These are phyloP conservation scores for Scolanthus callimorphus DNA, from an alignment of 92 coral and sea anemone genomes.

Conservation along the genomic window DNA sequence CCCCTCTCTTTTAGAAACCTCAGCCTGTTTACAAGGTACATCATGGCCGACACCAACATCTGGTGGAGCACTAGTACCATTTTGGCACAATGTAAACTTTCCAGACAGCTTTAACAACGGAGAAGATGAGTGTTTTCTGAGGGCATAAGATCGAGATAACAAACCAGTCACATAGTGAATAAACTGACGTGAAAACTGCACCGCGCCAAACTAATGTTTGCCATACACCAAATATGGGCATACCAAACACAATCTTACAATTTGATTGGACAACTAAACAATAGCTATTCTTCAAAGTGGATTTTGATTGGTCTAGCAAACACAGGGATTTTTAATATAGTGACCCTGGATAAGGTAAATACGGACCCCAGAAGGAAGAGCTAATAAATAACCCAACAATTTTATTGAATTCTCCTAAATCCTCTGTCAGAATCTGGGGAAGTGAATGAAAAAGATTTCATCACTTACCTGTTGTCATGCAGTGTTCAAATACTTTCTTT, in stretches of 20 bases:
- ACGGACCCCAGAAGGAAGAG: too few relatives aligned
- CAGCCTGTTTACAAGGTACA: conserved; percentile 52
- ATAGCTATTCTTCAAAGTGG: conserved; percentile 1
- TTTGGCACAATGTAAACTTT: conserved; percentile 30
- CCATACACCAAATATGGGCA: conserved; percentile 44
- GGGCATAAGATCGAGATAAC: conserved; percentile 8
- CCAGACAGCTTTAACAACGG: conserved; percentile 21
- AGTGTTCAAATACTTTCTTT: too few relatives aligned
- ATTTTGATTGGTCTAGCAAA: too few relatives aligned
- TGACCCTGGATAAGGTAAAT: too few relatives aligned
- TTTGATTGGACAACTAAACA: conserved; percentile 35
- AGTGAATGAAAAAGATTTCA: too few relatives aligned
- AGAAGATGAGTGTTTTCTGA: conserved; percentile 31
- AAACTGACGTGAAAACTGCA: not conserved
- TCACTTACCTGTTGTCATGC: too few relatives aligned
- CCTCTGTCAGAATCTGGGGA: too few relatives aligned
- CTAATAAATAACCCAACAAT: too few relatives aligned
- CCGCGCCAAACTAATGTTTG: not conserved
- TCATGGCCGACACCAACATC: conserved; percentile 60
- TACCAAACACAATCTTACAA: conserved; percentile 10
- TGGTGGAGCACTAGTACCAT: conserved; percentile 77
- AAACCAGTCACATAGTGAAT: not conserved
- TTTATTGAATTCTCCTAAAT: too few relatives aligned
- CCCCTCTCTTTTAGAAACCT: conserved; percentile 37
- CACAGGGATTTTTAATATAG: too few relatives aligned